Base-by-base conservation (phyloP, 2,888 invertebrate species). In the Drosophila mayaguana region DNA sequence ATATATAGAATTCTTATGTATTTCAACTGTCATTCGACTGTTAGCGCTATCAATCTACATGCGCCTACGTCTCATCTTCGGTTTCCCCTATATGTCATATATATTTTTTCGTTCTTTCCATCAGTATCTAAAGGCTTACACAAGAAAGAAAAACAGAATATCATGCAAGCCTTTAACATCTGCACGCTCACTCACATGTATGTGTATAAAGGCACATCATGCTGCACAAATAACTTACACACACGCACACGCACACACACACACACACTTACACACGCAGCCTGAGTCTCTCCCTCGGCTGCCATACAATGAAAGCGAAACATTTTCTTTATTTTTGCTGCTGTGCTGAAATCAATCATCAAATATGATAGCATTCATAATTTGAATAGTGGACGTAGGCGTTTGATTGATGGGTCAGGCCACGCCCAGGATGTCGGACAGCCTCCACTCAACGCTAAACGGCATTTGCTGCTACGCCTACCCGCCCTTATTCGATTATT, bases 301-400 rank as follows among this genome's bases (percentile, higher is more conserved):
- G 61, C 8, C 40, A 55, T 34, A 75, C 61, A 78, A 81, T 78
- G 87, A 40, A 11, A 12, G 45, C 46, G 46, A 36, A 80, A 73
- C 71, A 68, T 86, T 72, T 64, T 54, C 1, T n/a, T 16, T 42
- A 3, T 40, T 42, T 54, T 25, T 36, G 22, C n/a, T 54, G n/a
- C 62, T 63, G 60, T 67, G 70, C 63, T 63, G 72, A 84, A 84
- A 84, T 84, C 84, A 84, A 84, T 84, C 84, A 84, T 88, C 81
- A 81, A 89, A 84, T 84, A 72, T 87, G 84, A 89, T 89, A 61
- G 81, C 81, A 89, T 84, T 89, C 89, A 89, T 87, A 87, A 87
- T 89, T 83, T 89, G 71, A 81, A 89, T 84, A 84, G 89, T 84
- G 84, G 87, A 87, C 89, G 81, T 82, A 74, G 75, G 56, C 71